Conservation (phyloP, 2,113 vertebrate genomes). For the Petroica traversi region DNA sequence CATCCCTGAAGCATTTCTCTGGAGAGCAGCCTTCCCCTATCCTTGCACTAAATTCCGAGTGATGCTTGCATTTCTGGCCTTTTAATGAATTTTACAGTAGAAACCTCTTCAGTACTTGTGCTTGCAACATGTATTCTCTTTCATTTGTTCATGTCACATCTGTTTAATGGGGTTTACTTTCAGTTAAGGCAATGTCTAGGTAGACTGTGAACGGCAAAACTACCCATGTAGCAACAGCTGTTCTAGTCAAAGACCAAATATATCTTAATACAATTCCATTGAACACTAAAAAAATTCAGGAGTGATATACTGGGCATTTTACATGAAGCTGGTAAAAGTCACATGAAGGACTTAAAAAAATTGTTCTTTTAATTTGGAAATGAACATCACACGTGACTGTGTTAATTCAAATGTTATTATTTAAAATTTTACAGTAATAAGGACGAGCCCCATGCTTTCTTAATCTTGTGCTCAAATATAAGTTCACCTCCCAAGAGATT, state of each 20-base stretch:
- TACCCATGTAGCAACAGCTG: background rate
- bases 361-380: background rate
- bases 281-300: background rate
- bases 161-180: background rate
- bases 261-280: background rate
- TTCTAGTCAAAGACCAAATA: background rate
- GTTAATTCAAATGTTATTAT: background rate
- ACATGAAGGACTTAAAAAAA: background rate
- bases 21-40: background rate
- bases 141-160: background rate
- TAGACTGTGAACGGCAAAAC: background rate
- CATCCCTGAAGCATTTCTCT: background rate
- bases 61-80: background rate
- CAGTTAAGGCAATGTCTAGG: background rate
- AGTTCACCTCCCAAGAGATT: background rate
- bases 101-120: background rate
- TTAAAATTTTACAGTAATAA: background rate
- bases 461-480: background rate
- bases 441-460: fast-evolving
- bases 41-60: background rate
- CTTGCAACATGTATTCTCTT: background rate
- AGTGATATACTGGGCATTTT: background rate
- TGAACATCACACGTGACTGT: fast-evolving
- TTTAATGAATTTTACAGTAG: background rate
- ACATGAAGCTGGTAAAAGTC: background rate